Evolutionary conservation across 2,113 vertebrate genomes (phyloP).

Genomic region (Notarius lentiginosus): DNA sequence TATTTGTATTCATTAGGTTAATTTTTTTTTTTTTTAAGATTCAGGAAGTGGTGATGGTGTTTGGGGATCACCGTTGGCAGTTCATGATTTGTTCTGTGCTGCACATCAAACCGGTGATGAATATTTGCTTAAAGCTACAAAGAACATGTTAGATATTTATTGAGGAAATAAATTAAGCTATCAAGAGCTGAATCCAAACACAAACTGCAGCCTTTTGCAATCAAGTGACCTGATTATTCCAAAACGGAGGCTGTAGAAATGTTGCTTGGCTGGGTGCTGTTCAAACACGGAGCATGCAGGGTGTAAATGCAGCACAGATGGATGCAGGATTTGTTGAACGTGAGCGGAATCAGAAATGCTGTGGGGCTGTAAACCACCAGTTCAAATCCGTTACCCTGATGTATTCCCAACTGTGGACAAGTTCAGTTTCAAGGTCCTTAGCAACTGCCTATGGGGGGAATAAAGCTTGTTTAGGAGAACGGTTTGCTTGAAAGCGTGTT

Average conservation of each 20-base stretch:
- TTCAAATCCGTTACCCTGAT: constrained; percentile 12
- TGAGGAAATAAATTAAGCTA: neutral
- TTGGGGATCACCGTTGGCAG: neutral
- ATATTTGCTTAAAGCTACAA: neutral
- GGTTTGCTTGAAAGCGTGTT: neutral
- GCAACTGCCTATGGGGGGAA: constrained; percentile 39
- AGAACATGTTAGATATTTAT: neutral
- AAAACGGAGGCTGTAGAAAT: constrained; percentile 16
- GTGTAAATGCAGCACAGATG: constrained; percentile 56
- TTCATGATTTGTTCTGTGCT: neutral
- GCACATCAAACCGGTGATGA: neutral
- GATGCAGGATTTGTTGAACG: neutral
- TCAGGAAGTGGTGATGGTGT: neutral
- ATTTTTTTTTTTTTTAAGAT: neutral
- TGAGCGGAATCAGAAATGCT: neutral
- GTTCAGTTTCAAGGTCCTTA: constrained; percentile 41
- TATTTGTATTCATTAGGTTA: constrained; percentile 17
- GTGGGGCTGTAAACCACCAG: neutral
- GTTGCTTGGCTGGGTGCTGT: neutral
- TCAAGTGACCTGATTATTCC: constrained; percentile 1
- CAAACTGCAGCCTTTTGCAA: neutral
- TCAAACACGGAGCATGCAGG: neutral
- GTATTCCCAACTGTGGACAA: constrained; percentile 33
- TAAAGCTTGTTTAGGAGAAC: neutral
- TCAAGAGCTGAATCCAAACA: neutral